phyloP scores from a whole-genome alignment of 2,113 vertebrate genomes.

The Cyprinodon brontotheroides region DNA sequence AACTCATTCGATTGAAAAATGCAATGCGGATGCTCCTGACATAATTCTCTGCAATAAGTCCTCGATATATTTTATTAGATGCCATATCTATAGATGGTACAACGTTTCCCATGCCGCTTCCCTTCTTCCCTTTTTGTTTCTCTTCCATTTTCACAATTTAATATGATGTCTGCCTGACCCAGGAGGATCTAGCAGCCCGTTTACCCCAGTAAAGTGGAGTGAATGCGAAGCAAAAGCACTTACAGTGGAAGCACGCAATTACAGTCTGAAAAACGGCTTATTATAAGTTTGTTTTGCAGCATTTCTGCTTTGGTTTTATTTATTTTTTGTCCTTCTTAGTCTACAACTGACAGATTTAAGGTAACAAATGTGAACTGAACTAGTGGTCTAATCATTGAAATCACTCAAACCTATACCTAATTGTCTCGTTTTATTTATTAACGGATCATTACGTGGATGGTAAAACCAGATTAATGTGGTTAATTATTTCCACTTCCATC shows the following conservation, averaged over 20 bases:
- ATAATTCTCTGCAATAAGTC: slow-evolving; percentile 53
- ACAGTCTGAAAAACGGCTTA: slow-evolving; percentile 39
- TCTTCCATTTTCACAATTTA: slow-evolving; percentile 39
- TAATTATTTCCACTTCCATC: slow-evolving; percentile 66
- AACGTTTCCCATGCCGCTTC: slow-evolving; percentile 9
- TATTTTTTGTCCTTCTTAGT: slow-evolving; percentile 11
- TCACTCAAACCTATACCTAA: slow-evolving; percentile 47
- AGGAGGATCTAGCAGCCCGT: slow-evolving; percentile 45
- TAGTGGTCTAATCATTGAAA: slow-evolving; percentile 30
- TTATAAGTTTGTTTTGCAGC: slow-evolving; percentile 46
- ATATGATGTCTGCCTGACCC: slow-evolving; percentile 55
- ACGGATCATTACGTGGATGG: slow-evolving; percentile 62
- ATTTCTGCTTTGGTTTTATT: slow-evolving; percentile 12
- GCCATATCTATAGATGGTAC: slow-evolving; percentile 41
- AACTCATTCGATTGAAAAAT: slow-evolving; percentile 24
- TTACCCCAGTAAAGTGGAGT: slow-evolving; percentile 52
- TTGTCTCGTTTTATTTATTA: slow-evolving; percentile 65
- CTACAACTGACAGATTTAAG: slow-evolving; percentile 20
- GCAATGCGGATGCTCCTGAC: slow-evolving; percentile 38
- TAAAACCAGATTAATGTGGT: slow-evolving; percentile 65
- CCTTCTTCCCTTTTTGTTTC: slow-evolving; percentile 38
- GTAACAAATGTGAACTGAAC: slow-evolving; percentile 29
- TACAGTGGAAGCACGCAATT: slow-evolving; percentile 38
- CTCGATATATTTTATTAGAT: slow-evolving; percentile 46
- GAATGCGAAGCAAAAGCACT: slow-evolving; percentile 53